These are phyloP conservation scores for Mastacembelus armatus DNA, from an alignment of 2,797 vertebrate species.

Conservation along the genomic window DNA sequence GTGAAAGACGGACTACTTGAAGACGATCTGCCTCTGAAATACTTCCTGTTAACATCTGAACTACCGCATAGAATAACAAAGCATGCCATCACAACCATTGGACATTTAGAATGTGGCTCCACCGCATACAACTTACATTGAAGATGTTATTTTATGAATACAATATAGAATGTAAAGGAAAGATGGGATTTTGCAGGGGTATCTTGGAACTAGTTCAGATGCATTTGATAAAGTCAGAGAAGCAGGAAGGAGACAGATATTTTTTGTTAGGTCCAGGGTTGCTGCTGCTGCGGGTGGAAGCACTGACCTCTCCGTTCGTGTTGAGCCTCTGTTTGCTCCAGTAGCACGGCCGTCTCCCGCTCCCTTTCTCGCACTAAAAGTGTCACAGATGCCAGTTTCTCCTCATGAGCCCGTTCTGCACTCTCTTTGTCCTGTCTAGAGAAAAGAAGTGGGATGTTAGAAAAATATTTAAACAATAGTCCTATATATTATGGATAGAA, in stretches of 20 bases:
- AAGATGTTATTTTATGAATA: no score
- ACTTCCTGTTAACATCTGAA: not conserved
- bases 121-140: no score
- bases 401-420: constrained; percentile 84
- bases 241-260: not conserved
- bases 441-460: constrained; percentile 16
- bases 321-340: constrained; percentile 91
- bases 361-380: constrained; percentile 88
- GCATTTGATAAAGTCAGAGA: not conserved
- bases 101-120: not conserved
- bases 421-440: constrained; percentile 90
- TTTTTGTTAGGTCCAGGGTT: not conserved
- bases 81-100: not conserved
- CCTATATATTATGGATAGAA: no score
- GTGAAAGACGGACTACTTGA: not conserved
- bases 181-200: no score
- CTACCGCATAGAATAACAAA: not conserved
- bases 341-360: constrained; percentile 89
- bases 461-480: not conserved
- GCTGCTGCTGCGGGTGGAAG: constrained; percentile 81
- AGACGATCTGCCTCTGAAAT: not conserved
- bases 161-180: not conserved
- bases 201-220: not conserved
- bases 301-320: constrained; percentile 90
- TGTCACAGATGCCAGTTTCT: constrained; percentile 86